Evolutionary conservation across 2,797 vertebrate genomes (phyloP).

Genomic region (Cyprinella venusta): DNA sequence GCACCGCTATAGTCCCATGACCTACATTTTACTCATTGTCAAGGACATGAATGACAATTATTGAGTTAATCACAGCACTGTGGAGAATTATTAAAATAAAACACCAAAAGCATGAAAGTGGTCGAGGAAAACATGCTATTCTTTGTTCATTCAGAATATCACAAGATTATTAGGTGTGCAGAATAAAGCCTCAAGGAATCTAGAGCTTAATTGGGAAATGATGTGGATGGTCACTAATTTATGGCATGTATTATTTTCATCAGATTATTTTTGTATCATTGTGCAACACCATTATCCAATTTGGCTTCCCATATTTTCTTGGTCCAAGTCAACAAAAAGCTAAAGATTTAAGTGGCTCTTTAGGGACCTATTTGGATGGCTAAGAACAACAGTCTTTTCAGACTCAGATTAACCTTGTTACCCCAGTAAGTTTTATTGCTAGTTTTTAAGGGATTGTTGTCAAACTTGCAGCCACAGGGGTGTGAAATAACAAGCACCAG

Average conservation of each 20-base stretch:
- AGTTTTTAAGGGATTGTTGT: slow-evolving; percentile 58
- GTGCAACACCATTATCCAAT: slow-evolving; percentile 7
- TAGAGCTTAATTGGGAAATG: background rate
- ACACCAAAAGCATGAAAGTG: background rate
- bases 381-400: slow-evolving; percentile 56
- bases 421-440: slow-evolving; percentile 63
- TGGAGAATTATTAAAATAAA: background rate
- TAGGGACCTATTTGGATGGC: slow-evolving; percentile 54
- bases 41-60: background rate
- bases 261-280: slow-evolving; percentile 1
- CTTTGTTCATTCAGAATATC: background rate
- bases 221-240: background rate
- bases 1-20: background rate
- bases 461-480: slow-evolving; percentile 77
- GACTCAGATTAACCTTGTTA: slow-evolving; percentile 69
- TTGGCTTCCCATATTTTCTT: slow-evolving; percentile 15
- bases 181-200: background rate
- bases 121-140: background rate
- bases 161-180: background rate
- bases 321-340: slow-evolving; percentile 35
- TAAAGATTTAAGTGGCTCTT: slow-evolving; percentile 53
- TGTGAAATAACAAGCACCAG: slow-evolving; percentile 86
- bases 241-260: background rate
- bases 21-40: slow-evolving; percentile 10
- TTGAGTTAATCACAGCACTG: background rate